These are phyloP conservation scores for Nymphalis c-album DNA, from an alignment of 2,888 invertebrate genomes.

Conservation along the genomic window DNA sequence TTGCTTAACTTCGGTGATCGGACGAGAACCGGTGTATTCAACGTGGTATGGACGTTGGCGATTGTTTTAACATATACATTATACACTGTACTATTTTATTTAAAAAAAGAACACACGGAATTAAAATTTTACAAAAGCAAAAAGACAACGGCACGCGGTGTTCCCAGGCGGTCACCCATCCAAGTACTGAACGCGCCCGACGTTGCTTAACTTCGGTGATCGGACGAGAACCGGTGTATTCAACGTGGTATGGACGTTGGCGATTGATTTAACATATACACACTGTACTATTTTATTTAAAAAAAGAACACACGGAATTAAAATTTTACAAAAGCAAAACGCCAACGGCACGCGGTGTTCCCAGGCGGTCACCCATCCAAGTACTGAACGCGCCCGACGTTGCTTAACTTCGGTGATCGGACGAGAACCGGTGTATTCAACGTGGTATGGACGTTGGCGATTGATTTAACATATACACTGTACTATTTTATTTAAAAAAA, in stretches of 20 bases:
- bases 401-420: constrained; percentile 74
- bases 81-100: no score
- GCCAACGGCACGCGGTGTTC: constrained; percentile 58
- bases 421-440: constrained; percentile 76
- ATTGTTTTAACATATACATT: no score
- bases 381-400: constrained; percentile 57
- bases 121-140: constrained; percentile 19
- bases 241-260: constrained; percentile 49
- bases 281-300: no score
- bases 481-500: no score
- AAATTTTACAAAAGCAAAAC: no score
- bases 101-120: no score
- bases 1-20: constrained; percentile 58
- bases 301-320: no score
- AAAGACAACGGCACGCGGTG: constrained; percentile 59
- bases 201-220: constrained; percentile 57
- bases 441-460: constrained; percentile 66
- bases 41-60: constrained; percentile 54
- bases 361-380: constrained; percentile 63
- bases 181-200: constrained; percentile 58
- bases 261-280: constrained; percentile 30
- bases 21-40: constrained; percentile 56
- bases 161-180: constrained; percentile 63
- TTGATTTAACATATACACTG: no score
- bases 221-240: constrained; percentile 61